Conservation (phyloP, 2,113 vertebrate genomes). For the Chinchilla lanigera region DNA sequence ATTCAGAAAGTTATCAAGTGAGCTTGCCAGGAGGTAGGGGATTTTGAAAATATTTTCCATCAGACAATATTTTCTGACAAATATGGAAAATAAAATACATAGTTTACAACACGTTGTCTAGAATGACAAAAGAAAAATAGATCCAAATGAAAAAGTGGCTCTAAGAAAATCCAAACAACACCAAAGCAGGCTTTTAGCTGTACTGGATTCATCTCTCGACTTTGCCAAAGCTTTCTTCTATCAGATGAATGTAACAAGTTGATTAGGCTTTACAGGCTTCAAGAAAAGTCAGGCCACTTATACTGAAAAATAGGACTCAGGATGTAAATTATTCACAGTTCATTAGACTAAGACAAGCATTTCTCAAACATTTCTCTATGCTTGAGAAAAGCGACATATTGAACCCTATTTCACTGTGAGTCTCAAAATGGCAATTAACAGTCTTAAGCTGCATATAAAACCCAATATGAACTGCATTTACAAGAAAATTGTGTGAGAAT, state of each 20-base stretch:
- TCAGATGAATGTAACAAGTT: slow-evolving; percentile 85
- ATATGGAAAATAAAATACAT: not conserved
- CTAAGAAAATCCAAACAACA: not conserved
- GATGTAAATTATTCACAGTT: slow-evolving; percentile 90
- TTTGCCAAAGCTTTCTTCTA: slow-evolving; percentile 81
- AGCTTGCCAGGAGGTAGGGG: slow-evolving; percentile 37
- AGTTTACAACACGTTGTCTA: slow-evolving; percentile 48
- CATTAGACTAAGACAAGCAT: slow-evolving; percentile 89
- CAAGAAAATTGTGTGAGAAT: slow-evolving; percentile 90
- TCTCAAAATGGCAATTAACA: slow-evolving; percentile 90
- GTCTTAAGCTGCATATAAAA: slow-evolving; percentile 88
- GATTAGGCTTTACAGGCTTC: slow-evolving; percentile 84
- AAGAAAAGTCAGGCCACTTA: slow-evolving; percentile 86
- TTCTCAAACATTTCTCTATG: slow-evolving; percentile 87
- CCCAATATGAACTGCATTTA: slow-evolving; percentile 87
- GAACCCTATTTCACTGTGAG: slow-evolving; percentile 88
- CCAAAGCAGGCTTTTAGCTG: slow-evolving; percentile 42
- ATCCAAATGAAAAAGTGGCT: not conserved
- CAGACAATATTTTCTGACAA: slow-evolving; percentile 47
- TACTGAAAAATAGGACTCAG: slow-evolving; percentile 86
- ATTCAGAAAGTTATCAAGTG: slow-evolving; percentile 47
- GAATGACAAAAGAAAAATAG: slow-evolving; percentile 63
- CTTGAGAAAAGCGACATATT: slow-evolving; percentile 87
- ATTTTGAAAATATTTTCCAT: slow-evolving; percentile 60
- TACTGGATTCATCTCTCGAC: slow-evolving; percentile 46